Base-by-base conservation (phyloP, 1,140 invertebrate species). In the Bombus polaris region DNA sequence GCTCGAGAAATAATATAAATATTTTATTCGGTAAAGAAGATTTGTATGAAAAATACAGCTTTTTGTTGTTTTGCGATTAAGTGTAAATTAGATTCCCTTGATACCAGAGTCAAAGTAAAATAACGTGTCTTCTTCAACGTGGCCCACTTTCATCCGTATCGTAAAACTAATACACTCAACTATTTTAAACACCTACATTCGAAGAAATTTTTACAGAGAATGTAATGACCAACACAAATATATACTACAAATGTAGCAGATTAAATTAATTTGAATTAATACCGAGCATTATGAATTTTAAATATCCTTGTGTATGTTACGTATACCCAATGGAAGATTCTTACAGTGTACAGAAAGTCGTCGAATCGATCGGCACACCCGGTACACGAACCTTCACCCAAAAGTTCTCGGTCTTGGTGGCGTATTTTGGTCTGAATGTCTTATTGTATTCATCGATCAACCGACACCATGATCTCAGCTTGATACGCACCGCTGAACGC, bases 341-440 rank as follows among this genome's bases (percentile, higher is more conserved):
- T 13, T 13, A 5, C 0, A 5, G 1, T 0, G 0, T 4, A n/a
- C 3, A 62, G 3, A 62, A n/a, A 62, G 12, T 62, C 28, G 12
- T n/a, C 10, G 59, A 62, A 62, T 62, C 59, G 28, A 62, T n/a
- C 0, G 12, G 0, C 28, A 62, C 59, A 62, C 9, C 59, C 59
- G 59, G 59, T 62, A 62, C 42, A 35, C 22, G 74, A 76, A 76
- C 74, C 35, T 76, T 76, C 47, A 75, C 28, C 28, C 25, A 15
- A 39, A 37, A 71, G 65, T 80, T 80, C 78, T 70, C 65, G 78
- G 32, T 80, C 65, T 28, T 12, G 78, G 15, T 18, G 53, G 15
- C 32, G 35, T 53, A 53, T 80, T 57, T 80, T 35, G 25, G 22
- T 28, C 47, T 71, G 44, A 80, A 57, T 37, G 13, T 10, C 18